Evolutionary conservation across 2,888 invertebrate species (phyloP).

Genomic region (Leptarthrus brevirostris): DNA sequence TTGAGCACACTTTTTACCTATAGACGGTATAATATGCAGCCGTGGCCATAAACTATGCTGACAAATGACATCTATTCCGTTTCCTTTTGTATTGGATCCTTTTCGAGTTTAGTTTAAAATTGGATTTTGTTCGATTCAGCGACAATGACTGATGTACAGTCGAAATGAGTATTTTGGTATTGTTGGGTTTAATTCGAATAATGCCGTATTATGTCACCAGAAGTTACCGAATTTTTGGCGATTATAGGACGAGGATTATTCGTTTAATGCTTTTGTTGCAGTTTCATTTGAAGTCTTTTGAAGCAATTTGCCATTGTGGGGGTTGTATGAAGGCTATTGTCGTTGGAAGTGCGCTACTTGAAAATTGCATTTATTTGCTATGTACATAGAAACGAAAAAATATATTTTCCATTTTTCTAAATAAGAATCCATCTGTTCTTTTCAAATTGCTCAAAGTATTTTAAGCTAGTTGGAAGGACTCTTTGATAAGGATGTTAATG

Average conservation of each 20-base stretch:
- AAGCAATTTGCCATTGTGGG: slow-evolving; percentile 24
- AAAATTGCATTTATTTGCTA: too few relatives aligned
- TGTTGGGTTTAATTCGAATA: slow-evolving; percentile 35
- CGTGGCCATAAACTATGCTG: slow-evolving; percentile 50
- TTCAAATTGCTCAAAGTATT: too few relatives aligned
- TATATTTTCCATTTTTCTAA: too few relatives aligned
- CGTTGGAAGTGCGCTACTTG: not conserved
- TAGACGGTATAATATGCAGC: not conserved
- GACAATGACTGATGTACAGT: slow-evolving; percentile 12
- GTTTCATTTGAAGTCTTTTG: not conserved
- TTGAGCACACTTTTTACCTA: slow-evolving; percentile 40
- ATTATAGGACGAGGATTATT: not conserved
- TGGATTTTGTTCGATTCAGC: slow-evolving; percentile 6
- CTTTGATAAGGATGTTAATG: too few relatives aligned
- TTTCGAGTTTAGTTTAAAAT: slow-evolving; percentile 26
- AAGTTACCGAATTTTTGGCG: slow-evolving; percentile 34
- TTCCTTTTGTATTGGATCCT: slow-evolving; percentile 1
- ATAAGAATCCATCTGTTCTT: too few relatives aligned
- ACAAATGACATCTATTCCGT: slow-evolving; percentile 49
- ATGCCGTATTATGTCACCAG: slow-evolving; percentile 43
- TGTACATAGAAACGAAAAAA: too few relatives aligned
- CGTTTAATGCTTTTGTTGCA: slow-evolving; percentile 7
- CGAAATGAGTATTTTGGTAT: slow-evolving; percentile 16
- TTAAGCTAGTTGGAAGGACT: too few relatives aligned
- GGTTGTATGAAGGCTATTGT: not conserved